A percentile compares a stretch with the other conserved stretches of the same genome.
phyloP scores from a whole-genome alignment of 92 coral and sea anemone genomes.

The Porites evermanni region DNA sequence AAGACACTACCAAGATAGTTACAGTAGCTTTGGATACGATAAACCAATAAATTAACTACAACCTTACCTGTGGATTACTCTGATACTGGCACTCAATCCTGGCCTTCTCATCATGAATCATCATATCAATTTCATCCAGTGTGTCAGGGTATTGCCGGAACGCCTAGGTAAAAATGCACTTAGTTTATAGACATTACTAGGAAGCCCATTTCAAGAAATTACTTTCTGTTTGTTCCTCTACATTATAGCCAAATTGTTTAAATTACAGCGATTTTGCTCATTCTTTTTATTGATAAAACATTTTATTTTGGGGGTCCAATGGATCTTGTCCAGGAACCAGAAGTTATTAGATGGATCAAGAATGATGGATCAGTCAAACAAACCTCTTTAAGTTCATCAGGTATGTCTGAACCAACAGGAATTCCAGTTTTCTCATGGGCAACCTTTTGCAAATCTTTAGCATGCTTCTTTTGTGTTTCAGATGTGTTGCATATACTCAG shows the following conservation, averaged over 20 bases:
- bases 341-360: neutral
- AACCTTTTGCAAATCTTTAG: slow-evolving; percentile 78
- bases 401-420: slow-evolving; percentile 87
- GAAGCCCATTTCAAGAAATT: too few relatives aligned
- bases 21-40: too few relatives aligned
- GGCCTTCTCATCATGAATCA: slow-evolving; percentile 94
- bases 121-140: slow-evolving; percentile 90
- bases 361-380: neutral
- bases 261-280: too few relatives aligned
- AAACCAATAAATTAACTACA: neutral
- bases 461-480: slow-evolving; percentile 70
- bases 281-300: too few relatives aligned
- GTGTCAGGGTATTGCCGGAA: slow-evolving; percentile 87
- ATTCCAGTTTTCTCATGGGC: slow-evolving; percentile 92
- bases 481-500: slow-evolving; percentile 65
- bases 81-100: slow-evolving; percentile 95
- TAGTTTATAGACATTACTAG: too few relatives aligned
- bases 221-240: too few relatives aligned
- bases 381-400: slow-evolving; percentile 86
- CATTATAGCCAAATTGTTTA: too few relatives aligned
- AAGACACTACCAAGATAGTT: too few relatives aligned
- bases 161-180: slow-evolving; percentile 53
- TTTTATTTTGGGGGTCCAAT: too few relatives aligned
- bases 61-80: slow-evolving; percentile 89
- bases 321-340: too few relatives aligned